phyloP scores from a whole-genome alignment of 2,888 invertebrate species.

The Biston betularia region DNA sequence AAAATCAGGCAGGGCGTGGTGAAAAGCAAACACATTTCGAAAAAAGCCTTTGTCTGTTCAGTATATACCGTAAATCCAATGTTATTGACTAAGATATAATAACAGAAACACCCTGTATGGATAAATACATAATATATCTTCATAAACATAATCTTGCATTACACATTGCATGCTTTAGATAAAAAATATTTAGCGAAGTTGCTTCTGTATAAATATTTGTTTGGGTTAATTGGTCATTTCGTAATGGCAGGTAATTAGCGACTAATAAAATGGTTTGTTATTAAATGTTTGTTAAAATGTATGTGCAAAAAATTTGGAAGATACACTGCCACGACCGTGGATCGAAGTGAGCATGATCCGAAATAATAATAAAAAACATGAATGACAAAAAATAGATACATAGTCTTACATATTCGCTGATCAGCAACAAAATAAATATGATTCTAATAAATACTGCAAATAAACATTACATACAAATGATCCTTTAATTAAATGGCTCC shows the following conservation, averaged over 20 bases:
- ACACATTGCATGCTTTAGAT: constrained; percentile 18
- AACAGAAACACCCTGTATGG: background rate
- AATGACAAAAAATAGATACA: constrained; percentile 53
- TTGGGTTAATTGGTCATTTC: constrained; percentile 48
- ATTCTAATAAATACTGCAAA: constrained; percentile 36
- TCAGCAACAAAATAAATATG: constrained; percentile 41
- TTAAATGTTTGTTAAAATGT: constrained; percentile 51
- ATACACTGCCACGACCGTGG: constrained; percentile 66
- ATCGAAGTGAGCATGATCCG: constrained; percentile 55
- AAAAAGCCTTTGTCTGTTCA: background rate
- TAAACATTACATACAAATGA: constrained; percentile 33
- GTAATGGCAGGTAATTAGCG: constrained; percentile 56
- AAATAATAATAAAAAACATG: constrained; percentile 55
- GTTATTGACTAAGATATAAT: constrained; percentile 10
- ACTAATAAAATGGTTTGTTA: constrained; percentile 61
- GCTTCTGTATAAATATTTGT: constrained; percentile 51
- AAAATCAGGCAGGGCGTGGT: too few relatives aligned
- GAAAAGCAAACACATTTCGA: too few relatives aligned
- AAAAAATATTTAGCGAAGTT: constrained; percentile 38
- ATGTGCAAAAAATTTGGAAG: constrained; percentile 66
- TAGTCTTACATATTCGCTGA: constrained; percentile 42
- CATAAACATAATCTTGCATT: background rate
- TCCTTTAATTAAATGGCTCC: constrained; percentile 45
- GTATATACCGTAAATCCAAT: background rate
- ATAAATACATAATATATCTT: background rate